Evolutionary conservation across 2,113 vertebrate genomes (phyloP).

Genomic region (Saguinus midas): DNA sequence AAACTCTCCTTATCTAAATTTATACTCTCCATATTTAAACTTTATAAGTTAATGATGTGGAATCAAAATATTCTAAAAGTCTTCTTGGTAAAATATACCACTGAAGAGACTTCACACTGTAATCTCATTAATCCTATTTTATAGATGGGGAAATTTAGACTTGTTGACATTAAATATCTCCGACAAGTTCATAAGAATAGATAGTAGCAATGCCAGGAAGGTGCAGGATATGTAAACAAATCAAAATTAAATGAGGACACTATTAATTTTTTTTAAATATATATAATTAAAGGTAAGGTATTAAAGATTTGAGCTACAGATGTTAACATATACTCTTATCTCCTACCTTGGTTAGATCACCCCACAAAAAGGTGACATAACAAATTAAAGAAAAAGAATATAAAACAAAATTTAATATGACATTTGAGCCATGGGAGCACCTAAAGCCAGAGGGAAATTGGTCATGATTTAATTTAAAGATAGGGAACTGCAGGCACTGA

Average conservation of each 20-base stretch:
- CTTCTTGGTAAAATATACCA: background rate
- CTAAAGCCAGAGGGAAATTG: conserved; percentile 62
- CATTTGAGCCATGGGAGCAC: conserved; percentile 58
- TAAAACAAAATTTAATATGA: conserved; percentile 74
- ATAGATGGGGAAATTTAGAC: background rate
- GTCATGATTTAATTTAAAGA: conserved; percentile 79
- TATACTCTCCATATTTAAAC: background rate
- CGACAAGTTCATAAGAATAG: background rate
- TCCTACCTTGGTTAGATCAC: background rate
- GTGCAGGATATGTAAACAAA: background rate
- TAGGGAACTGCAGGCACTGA: conserved; percentile 61
- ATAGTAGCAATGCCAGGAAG: background rate
- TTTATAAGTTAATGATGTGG: background rate
- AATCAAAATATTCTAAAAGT: background rate
- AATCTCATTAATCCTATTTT: background rate
- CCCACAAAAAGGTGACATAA: conserved; percentile 49
- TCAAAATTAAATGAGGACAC: background rate
- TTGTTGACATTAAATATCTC: background rate
- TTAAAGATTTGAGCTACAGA: conserved; percentile 13
- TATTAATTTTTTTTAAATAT: background rate
- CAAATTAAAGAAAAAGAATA: conserved; percentile 68
- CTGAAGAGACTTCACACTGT: background rate
- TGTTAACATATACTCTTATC: background rate
- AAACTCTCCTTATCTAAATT: background rate
- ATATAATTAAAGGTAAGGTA: background rate